Conservation (phyloP, 2,797 vertebrate genomes). For the Platyrinchus mystaceus region DNA sequence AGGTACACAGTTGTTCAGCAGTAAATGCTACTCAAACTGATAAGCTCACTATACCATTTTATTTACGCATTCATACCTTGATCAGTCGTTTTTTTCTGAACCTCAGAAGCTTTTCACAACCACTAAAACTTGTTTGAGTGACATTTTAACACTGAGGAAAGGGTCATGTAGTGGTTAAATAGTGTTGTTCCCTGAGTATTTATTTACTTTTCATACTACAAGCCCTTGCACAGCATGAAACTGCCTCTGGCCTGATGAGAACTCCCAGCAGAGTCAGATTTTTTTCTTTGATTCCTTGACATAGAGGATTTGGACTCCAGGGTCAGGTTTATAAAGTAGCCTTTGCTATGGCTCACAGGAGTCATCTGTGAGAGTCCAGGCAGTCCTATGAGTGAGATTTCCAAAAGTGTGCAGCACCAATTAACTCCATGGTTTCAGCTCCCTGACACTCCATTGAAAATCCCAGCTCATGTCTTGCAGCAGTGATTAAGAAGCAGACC, state of each 20-base stretch:
- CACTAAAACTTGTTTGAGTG: neutral
- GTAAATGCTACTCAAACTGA: neutral
- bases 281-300: neutral
- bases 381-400: neutral
- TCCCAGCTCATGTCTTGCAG: neutral
- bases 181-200: neutral
- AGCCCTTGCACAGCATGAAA: neutral
- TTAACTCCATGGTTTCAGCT: neutral
- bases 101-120: neutral
- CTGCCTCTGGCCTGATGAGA: neutral
- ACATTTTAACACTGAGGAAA: neutral
- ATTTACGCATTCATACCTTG: neutral
- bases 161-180: neutral
- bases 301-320: neutral
- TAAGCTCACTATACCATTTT: neutral
- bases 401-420: neutral
- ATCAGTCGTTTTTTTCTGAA: neutral
- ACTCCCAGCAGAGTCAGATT: neutral
- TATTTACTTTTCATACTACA: conserved; percentile 27
- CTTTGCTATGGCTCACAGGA: neutral
- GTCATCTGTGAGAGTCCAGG: neutral
- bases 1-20: neutral
- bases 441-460: neutral
- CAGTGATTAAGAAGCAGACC: neutral
- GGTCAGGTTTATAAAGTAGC: neutral